phyloP scores from a whole-genome alignment of 2,113 vertebrate species.

The Polypterus bichir region DNA sequence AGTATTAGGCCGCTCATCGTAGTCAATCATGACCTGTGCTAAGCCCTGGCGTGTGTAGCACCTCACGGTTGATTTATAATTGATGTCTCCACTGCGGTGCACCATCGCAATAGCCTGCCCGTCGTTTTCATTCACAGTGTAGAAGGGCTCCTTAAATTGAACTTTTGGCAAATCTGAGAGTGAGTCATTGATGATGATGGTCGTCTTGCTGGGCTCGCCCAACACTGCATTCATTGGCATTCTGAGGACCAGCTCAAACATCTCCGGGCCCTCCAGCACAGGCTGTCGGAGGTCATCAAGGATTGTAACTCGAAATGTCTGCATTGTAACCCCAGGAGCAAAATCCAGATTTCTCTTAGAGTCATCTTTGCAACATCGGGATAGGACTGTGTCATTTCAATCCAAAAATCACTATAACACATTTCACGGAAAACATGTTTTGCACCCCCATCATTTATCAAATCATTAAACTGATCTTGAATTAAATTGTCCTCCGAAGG shows the following conservation, averaged over 20 bases:
- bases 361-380: conserved; percentile 19
- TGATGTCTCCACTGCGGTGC: conserved; percentile 56
- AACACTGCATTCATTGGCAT: conserved; percentile 61
- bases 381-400: no score
- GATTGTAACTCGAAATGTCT: conserved; percentile 63
- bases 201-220: conserved; percentile 63
- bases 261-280: conserved; percentile 60
- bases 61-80: conserved; percentile 43
- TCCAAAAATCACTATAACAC: no score
- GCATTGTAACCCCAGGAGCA: conserved; percentile 57
- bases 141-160: conserved; percentile 54
- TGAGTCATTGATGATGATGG: conserved; percentile 59
- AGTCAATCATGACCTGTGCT: conserved; percentile 66
- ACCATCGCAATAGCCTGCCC: conserved; percentile 39
- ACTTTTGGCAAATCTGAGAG: conserved; percentile 56
- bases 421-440: no score
- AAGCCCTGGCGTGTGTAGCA: conserved; percentile 63
- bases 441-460: no score
- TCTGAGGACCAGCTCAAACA: conserved; percentile 62
- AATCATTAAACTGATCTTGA: no score
- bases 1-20: conserved; percentile 58
- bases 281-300: conserved; percentile 63
- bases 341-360: conserved; percentile 68
- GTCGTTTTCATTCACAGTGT: conserved; percentile 54
- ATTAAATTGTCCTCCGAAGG: no score